Conservation (phyloP, 37 sponge, comb jelly and placozoan genomes). For the Hormiphora californensis region DNA sequence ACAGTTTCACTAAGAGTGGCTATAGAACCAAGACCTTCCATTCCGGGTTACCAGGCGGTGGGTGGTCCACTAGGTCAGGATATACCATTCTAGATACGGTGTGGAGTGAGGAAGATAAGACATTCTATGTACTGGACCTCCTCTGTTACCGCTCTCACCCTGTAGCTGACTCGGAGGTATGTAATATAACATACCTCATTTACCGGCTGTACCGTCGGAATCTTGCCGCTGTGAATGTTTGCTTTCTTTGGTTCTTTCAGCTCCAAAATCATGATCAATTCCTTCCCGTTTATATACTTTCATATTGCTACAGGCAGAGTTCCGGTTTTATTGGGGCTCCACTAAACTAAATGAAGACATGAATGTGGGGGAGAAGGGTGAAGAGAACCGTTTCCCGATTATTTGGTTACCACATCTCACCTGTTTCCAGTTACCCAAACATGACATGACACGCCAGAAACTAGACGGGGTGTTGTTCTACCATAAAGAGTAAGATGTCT, state of each 20-base stretch:
- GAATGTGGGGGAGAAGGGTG: neutral
- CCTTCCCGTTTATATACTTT: neutral
- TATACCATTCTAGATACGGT: slow-evolving; percentile 82
- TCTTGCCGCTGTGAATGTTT: no score
- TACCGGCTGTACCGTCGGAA: no score
- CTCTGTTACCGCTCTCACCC: slow-evolving; percentile 87
- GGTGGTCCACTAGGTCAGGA: slow-evolving; percentile 47
- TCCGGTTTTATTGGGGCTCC: slow-evolving; percentile 51
- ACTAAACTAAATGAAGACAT: slow-evolving; percentile 43
- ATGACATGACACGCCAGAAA: slow-evolving; percentile 48
- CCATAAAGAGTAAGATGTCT: slow-evolving; percentile 63
- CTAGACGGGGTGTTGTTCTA: slow-evolving; percentile 93
- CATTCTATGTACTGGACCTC: slow-evolving; percentile 81
- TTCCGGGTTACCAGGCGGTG: slow-evolving; percentile 84
- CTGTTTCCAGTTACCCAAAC: slow-evolving; percentile 58
- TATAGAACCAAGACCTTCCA: slow-evolving; percentile 69
- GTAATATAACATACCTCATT: no score
- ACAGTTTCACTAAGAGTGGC: slow-evolving; percentile 74
- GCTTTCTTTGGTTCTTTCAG: neutral
- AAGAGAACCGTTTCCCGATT: slow-evolving; percentile 60
- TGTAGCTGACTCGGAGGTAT: slow-evolving; percentile 74
- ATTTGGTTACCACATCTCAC: slow-evolving; percentile 58
- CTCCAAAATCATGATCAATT: neutral
- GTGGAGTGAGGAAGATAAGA: slow-evolving; percentile 59
- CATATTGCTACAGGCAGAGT: slow-evolving; percentile 46